These are phyloP conservation scores for Malthinus seriepunctatus DNA, from an alignment of 2,888 invertebrate species.

Conservation along the genomic window DNA sequence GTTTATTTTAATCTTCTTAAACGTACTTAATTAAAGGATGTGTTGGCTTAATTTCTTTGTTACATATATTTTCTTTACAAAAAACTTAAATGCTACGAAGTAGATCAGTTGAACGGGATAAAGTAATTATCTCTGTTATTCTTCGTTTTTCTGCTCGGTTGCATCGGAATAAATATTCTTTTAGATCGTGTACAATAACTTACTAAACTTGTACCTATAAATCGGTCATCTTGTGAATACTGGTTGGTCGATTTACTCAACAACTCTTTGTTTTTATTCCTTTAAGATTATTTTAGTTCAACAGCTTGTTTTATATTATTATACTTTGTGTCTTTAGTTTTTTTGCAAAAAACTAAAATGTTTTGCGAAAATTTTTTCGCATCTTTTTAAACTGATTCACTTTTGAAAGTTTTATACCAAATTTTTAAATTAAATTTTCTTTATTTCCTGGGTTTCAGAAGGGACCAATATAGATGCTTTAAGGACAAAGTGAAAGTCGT, in stretches of 20 bases:
- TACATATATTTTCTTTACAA: not conserved
- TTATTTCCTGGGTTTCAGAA: too few relatives aligned
- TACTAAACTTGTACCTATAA: conserved; percentile 53
- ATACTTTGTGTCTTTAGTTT: conserved; percentile 12
- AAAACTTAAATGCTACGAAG: not conserved
- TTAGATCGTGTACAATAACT: conserved; percentile 53
- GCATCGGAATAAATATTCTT: conserved; percentile 52
- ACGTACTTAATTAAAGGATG: conserved; percentile 13
- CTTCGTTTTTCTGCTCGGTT: conserved; percentile 53
- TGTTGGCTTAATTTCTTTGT: conserved; percentile 2
- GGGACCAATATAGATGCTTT: too few relatives aligned
- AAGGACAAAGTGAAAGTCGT: too few relatives aligned
- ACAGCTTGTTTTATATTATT: conserved; percentile 12
- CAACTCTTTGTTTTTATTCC: conserved; percentile 37
- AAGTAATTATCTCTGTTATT: conserved; percentile 53
- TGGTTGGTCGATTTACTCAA: conserved; percentile 43
- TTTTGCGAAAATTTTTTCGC: conserved; percentile 4
- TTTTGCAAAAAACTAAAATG: conserved; percentile 4
- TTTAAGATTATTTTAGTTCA: conserved; percentile 23
- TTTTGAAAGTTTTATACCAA: too few relatives aligned
- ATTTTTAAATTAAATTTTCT: too few relatives aligned
- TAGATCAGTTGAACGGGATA: conserved; percentile 41
- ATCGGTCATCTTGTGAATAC: conserved; percentile 50
- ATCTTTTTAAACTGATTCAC: too few relatives aligned
- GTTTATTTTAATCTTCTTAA: too few relatives aligned